Evolutionary conservation across 2,113 vertebrate species (phyloP).

Genomic region (Condylura cristata): DNA sequence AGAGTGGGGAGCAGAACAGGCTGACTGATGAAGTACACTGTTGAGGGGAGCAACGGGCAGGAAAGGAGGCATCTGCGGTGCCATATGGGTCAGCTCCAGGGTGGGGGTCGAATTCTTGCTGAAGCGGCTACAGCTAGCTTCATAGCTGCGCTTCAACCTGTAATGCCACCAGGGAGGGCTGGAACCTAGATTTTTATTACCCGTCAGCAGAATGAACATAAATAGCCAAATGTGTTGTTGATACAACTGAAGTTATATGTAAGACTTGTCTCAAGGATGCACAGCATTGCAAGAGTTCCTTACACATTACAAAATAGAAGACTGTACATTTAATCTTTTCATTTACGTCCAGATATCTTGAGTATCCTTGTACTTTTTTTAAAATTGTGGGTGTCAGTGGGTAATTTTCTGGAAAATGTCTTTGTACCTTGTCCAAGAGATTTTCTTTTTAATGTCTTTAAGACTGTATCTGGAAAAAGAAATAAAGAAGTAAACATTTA

Average conservation of each 20-base stretch:
- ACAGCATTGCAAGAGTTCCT: not conserved
- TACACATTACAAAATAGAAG: not conserved
- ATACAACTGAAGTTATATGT: not conserved
- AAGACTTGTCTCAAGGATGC: not conserved
- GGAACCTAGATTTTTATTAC: not conserved
- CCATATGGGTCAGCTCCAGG: too few species aligned
- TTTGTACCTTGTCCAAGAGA: not conserved
- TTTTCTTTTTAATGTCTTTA: not conserved
- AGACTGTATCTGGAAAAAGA: not conserved
- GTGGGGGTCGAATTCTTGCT: too few species aligned
- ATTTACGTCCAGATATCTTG: not conserved
- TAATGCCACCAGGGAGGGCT: too few species aligned
- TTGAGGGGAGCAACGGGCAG: too few species aligned
- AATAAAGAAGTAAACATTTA: not conserved
- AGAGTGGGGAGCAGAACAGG: too few species aligned
- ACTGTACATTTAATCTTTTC: conserved; percentile 24
- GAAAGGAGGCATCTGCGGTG: too few species aligned
- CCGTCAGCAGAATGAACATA: not conserved
- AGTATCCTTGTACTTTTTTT: not conserved
- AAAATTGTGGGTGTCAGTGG: not conserved
- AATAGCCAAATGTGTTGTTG: not conserved
- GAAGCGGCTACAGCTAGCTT: too few species aligned
- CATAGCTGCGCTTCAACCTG: too few species aligned
- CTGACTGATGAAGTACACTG: too few species aligned
- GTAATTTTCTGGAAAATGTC: not conserved